phyloP scores from a whole-genome alignment of 2,888 invertebrate species.

The Melipona beecheii region DNA sequence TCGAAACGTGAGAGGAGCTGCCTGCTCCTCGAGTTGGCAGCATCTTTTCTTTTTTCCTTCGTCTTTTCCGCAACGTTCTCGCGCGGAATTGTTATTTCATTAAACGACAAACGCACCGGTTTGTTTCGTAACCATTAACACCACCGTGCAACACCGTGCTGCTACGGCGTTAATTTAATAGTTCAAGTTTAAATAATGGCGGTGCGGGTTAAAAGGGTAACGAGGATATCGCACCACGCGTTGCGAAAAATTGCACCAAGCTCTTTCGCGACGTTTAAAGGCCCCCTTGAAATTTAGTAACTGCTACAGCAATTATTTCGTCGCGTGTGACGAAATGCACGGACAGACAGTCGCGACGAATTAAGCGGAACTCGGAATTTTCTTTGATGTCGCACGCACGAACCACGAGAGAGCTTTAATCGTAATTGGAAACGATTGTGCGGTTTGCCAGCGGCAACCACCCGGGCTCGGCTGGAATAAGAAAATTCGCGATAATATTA shows the following conservation, averaged over 20 bases:
- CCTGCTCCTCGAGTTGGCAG: too few species aligned
- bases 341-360: conserved; percentile 31
- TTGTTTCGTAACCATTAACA: neutral
- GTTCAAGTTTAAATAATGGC: conserved; percentile 6
- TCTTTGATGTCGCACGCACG: conserved; percentile 58
- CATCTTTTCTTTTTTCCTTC: too few species aligned
- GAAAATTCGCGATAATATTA: neutral
- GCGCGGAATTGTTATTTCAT: neutral
- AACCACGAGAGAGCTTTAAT: conserved; percentile 28
- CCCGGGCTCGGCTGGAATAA: neutral
- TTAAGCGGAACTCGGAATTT: conserved; percentile 39
- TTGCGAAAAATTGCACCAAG: conserved; percentile 5
- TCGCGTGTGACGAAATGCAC: conserved; percentile 33
- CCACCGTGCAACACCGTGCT: neutral
- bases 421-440: conserved; percentile 42
- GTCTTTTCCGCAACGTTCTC: neutral
- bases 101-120: neutral
- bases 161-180: neutral
- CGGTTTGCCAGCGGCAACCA: conserved; percentile 25
- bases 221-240: conserved; percentile 13
- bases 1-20: too few species aligned
- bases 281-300: conserved; percentile 48
- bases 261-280: conserved; percentile 27
- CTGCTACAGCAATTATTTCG: conserved; percentile 43
- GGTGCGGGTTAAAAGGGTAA: conserved; percentile 9